Evolutionary conservation across 2,888 invertebrate genomes (phyloP).

Genomic region (Clusia tigrina): DNA sequence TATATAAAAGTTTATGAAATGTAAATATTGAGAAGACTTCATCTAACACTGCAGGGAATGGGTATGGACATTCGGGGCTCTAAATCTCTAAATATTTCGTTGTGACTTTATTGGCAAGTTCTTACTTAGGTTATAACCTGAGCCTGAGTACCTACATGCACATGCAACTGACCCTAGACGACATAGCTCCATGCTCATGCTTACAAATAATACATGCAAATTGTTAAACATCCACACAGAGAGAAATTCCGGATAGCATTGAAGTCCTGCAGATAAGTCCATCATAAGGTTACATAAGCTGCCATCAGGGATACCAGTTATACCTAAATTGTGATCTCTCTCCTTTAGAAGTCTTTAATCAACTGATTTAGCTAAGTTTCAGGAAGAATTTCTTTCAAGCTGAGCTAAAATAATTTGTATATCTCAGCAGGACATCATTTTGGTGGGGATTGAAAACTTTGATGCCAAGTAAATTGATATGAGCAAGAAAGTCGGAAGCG

Average conservation of each 20-base stretch:
- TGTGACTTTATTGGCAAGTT: not conserved
- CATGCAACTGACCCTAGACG: conserved; percentile 33
- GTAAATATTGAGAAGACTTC: no score
- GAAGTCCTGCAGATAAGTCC: no score
- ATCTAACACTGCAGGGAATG: not conserved
- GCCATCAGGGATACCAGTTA: no score
- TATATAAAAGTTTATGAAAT: no score
- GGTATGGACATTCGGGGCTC: not conserved
- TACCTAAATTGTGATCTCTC: not conserved
- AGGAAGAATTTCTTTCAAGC: no score
- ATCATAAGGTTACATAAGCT: no score
- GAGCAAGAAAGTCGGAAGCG: not conserved
- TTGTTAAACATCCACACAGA: not conserved
- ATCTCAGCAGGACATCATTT: not conserved
- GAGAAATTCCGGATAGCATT: no score
- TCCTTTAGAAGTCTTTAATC: no score
- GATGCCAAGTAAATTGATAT: not conserved
- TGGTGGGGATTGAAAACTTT: not conserved
- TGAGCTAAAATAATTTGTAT: no score
- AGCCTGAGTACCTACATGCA: conserved; percentile 33
- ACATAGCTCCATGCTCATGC: conserved; percentile 24
- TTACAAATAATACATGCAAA: conserved; percentile 6
- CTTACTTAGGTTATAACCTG: not conserved
- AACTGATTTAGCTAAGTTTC: no score
- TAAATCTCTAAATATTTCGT: not conserved